Evolutionary conservation across 2,113 vertebrate genomes (phyloP).

Genomic region (Podarcis cretensis): DNA sequence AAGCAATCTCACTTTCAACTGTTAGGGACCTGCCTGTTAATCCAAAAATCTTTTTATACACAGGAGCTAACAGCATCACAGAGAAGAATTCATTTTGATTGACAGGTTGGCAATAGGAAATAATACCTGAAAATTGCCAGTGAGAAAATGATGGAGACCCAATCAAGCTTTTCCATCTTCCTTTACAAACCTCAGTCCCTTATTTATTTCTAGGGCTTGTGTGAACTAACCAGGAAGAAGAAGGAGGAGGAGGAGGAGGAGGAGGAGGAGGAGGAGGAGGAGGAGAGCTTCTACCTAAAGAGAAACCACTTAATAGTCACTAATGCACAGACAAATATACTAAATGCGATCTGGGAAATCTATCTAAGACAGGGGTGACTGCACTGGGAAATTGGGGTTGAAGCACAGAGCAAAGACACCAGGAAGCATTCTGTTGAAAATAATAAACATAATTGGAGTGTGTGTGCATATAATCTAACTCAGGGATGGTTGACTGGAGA

Average conservation of each 20-base stretch:
- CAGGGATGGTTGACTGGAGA: not conserved
- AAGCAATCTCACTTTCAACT: constrained; percentile 22
- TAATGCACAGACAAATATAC: not conserved
- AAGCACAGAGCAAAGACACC: not conserved
- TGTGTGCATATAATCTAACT: not conserved
- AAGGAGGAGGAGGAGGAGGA: not conserved
- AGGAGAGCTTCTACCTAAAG: not conserved
- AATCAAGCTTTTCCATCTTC: constrained; percentile 1
- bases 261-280: not conserved
- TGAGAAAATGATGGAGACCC: constrained; percentile 6
- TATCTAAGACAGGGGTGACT: not conserved
- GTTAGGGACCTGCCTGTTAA: not conserved
- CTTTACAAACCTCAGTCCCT: not conserved
- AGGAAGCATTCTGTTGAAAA: not conserved
- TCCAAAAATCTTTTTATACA: constrained; percentile 18
- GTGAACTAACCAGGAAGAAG: constrained; percentile 14
- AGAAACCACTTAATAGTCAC: constrained; percentile 12
- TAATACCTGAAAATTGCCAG: constrained; percentile 26
- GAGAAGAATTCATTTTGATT: not conserved
- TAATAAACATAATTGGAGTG: not conserved
- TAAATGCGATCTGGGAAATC: constrained; percentile 13
- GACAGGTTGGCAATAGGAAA: constrained; percentile 24
- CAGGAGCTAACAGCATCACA: not conserved
- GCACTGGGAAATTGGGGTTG: constrained; percentile 28
- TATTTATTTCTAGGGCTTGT: constrained; percentile 26